A percentile compares a stretch with the other conserved stretches of the same genome.
These are phyloP conservation scores for Dicroscelio sp. DNA, from an alignment of 2,888 invertebrate species.

Conservation along the genomic window DNA sequence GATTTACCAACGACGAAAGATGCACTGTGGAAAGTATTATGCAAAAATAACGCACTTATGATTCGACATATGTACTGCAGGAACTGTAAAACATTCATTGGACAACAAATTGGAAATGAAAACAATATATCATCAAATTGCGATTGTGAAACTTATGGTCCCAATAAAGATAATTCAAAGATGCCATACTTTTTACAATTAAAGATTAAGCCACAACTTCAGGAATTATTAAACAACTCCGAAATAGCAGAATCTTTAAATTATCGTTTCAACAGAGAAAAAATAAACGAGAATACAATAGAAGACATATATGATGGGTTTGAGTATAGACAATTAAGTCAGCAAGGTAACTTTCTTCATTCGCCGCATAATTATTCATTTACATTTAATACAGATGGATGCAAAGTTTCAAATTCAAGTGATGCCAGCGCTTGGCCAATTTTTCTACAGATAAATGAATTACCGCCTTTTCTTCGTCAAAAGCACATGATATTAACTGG, in stretches of 20 bases:
- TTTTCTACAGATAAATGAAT: too few species aligned
- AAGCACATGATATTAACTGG: too few species aligned
- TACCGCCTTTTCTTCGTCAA: too few species aligned
- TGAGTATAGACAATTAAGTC: background rate
- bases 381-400: too few species aligned
- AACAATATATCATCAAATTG: background rate
- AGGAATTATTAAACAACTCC: background rate
- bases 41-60: background rate
- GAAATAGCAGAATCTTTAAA: background rate
- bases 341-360: too few species aligned
- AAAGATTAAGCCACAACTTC: background rate
- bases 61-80: background rate
- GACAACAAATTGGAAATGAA: too few species aligned
- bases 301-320: conserved; percentile 50
- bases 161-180: background rate
- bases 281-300: background rate
- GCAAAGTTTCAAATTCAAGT: too few species aligned
- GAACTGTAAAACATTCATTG: background rate
- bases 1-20: background rate
- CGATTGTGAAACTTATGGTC: background rate
- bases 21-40: background rate
- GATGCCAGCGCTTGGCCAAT: too few species aligned
- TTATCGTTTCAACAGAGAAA: background rate
- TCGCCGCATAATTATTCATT: too few species aligned
- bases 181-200: conserved; percentile 1